These are phyloP conservation scores for Trachops cirrhosus DNA, from an alignment of 2,797 vertebrate species.

Conservation along the genomic window DNA sequence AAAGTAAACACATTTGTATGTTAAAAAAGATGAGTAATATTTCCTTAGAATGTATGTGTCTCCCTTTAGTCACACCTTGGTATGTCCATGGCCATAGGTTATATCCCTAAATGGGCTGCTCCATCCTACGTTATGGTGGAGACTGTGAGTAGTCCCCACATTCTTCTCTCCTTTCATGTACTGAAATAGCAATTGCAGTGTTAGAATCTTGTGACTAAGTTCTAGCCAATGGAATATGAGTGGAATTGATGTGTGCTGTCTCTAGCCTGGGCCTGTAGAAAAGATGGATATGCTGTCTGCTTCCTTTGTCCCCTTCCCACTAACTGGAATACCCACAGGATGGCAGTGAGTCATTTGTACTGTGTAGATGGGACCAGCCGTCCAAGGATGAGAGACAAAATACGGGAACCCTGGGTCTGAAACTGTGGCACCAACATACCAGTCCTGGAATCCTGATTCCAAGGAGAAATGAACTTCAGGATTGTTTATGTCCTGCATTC, in stretches of 20 bases:
- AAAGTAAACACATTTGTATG: conserved; percentile 12
- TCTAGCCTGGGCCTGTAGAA: neutral
- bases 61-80: neutral
- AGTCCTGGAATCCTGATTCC: neutral
- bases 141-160: neutral
- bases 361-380: neutral
- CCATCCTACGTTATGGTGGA: neutral
- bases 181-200: neutral
- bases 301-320: neutral
- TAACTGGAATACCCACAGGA: neutral
- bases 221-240: neutral
- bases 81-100: neutral
- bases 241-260: neutral
- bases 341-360: neutral
- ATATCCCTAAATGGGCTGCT: neutral
- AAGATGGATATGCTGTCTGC: neutral
- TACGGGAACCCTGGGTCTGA: neutral
- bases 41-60: neutral
- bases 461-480: neutral
- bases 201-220: neutral
- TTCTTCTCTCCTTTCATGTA: neutral
- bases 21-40: neutral
- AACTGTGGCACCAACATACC: neutral
- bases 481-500: neutral
- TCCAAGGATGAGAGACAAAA: neutral